Evolutionary conservation across 2,888 invertebrate genomes (phyloP).

Genomic region (Nowickia ferox): DNA sequence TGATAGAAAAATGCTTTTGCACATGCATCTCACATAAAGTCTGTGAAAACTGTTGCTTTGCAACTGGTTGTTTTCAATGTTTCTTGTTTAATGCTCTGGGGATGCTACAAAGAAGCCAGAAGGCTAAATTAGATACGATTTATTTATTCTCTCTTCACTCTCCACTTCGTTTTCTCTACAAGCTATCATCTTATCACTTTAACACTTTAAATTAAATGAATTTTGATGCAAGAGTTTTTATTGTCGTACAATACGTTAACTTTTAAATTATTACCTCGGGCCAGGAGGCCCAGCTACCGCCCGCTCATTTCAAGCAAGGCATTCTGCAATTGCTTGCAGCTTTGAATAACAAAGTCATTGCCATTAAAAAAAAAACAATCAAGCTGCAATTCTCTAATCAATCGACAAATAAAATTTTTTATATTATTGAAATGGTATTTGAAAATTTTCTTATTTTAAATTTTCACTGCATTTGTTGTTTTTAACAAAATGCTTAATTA

Average conservation of each 20-base stretch:
- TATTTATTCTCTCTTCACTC: background rate
- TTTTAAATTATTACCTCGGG: conserved; percentile 54
- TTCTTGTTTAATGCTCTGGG: conserved; percentile 48
- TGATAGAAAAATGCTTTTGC: background rate
- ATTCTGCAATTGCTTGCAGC: conserved; percentile 33
- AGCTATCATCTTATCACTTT: conserved; percentile 37
- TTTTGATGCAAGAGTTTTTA: background rate
- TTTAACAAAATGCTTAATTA: too few relatives aligned
- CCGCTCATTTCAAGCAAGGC: conserved; percentile 42
- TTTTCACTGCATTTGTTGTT: background rate
- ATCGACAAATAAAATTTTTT: conserved; percentile 81
- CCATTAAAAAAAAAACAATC: conserved; percentile 23
- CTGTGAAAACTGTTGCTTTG: conserved; percentile 62
- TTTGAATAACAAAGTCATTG: conserved; percentile 58
- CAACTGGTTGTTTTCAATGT: conserved; percentile 31
- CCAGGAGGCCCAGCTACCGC: conserved; percentile 64
- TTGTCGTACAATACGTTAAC: conserved; percentile 9
- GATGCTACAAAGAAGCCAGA: conserved; percentile 49
- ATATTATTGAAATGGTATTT: conserved; percentile 78
- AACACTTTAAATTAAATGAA: conserved; percentile 37
- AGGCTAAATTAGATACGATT: conserved; percentile 45
- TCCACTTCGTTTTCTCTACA: background rate
- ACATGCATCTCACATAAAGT: conserved; percentile 18
- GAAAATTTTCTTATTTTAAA: background rate
- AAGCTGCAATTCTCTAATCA: conserved; percentile 80